Evolutionary conservation across 30 jellyfish, hydroid and myxozoan genomes (phyloP), one percentile per base, ranked within the genome.

Genomic region (Hydractinia symbiolongicarpus): DNA sequence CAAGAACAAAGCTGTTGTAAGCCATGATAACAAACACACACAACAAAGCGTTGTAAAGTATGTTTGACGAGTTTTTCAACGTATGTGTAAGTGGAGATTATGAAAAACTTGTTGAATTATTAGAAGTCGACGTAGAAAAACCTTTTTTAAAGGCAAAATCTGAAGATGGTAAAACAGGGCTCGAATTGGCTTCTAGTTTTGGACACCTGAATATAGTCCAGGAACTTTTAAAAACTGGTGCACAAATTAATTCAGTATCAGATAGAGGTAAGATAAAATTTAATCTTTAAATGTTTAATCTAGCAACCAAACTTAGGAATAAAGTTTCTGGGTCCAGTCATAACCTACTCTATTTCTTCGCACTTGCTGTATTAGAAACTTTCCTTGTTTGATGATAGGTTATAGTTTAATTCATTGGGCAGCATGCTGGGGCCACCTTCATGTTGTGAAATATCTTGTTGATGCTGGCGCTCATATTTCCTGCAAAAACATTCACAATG

Each of bases 391-490:
- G 14, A 11, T 67, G 15, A 51, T 55, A 89, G 96, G 96, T 13
- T 89, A 89, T 69, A 50, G 90, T 15, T 66, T 89, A 8, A 72
- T 89, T 21, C 96, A 89, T 72, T 89, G 84, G 73, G 89, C 94
- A 54, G 96, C 96, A 3, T 30, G 88, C 30, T 89, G 96, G 96
- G 96, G 96, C 44, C 79, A 76, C 78, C 40, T 78, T 14, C 91
- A 84, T 11, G 77, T 90, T 21, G 78, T 81, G 17, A 83, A 79
- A 57, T 49, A 75, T 49, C 60, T 89, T 17, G 87, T 81, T n/a
- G 90, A 79, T 44, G 81, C 81, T 7, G 90, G 90, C 11, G 87
- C 88, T 20, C 88, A 79, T 60, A 30, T 89, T 8, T 84, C 64
- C 9, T 81, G 53, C 52, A 55, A 44, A 54, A 89, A 87, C 17